Percentiles rank a stretch among this genome's conserved stretches.
phyloP scores from a whole-genome alignment of 64 coral and sea anemone species.

The Hydrozoanthus tunicans region DNA sequence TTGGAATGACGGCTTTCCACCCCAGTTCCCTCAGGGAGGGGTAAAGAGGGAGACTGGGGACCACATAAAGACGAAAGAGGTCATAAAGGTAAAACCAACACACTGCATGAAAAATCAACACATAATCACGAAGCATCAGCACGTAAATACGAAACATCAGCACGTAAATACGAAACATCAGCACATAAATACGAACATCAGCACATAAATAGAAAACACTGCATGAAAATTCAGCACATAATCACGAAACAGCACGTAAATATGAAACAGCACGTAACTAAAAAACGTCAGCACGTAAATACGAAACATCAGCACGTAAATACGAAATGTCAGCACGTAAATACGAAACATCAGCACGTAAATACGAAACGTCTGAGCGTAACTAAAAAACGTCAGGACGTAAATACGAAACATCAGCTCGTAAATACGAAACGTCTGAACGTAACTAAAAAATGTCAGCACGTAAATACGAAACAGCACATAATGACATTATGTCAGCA shows the following conservation, averaged over 20 bases:
- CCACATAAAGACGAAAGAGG: slow-evolving; percentile 13
- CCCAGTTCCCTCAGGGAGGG: slow-evolving; percentile 14
- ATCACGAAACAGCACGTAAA: not conserved
- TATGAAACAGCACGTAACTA: not conserved
- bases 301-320: not conserved
- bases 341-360: no score
- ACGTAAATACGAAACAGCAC: no score
- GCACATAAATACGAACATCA: not conserved
- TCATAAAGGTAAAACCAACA: not conserved
- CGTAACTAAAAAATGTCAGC: no score
- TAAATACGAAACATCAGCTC: not conserved
- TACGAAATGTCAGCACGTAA: not conserved
- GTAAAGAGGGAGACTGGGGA: slow-evolving; percentile 20
- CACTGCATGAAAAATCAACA: not conserved
- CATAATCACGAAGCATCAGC: not conserved
- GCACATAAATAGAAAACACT: not conserved
- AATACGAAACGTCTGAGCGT: no score
- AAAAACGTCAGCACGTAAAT: not conserved
- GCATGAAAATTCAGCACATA: not conserved
- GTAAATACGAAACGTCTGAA: no score
- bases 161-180: not conserved
- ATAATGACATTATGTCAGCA: not conserved
- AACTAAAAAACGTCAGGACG: slow-evolving; percentile 7
- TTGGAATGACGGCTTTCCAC: slow-evolving; percentile 26
- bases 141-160: slow-evolving; percentile 2